These are phyloP conservation scores for Trematocara unimaculatum DNA, from an alignment of 2,113 vertebrate species.

Conservation along the genomic window DNA sequence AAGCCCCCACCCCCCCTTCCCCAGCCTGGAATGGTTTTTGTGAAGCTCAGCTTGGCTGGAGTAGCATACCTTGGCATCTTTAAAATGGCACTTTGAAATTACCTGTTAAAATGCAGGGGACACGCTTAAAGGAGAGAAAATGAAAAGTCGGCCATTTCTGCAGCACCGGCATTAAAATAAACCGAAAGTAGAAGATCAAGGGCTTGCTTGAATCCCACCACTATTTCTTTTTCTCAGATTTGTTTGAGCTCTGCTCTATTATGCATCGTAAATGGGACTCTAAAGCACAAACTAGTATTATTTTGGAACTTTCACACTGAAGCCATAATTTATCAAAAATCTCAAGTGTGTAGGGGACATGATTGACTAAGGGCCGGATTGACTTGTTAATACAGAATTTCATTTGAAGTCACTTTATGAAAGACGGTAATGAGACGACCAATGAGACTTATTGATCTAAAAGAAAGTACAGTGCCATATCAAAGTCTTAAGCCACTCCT, in stretches of 20 bases:
- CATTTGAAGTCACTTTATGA: background rate
- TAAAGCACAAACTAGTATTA: background rate
- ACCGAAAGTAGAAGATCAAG: background rate
- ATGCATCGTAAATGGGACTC: background rate
- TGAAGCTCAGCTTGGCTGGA: background rate
- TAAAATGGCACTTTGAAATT: constrained; percentile 10
- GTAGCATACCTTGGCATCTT: background rate
- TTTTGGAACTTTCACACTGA: background rate
- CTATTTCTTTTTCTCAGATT: background rate
- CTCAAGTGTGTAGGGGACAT: too few relatives aligned
- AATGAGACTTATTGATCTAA: background rate
- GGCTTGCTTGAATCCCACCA: background rate
- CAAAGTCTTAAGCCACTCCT: background rate
- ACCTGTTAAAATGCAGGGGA: background rate
- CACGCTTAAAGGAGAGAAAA: background rate
- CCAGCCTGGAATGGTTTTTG: background rate
- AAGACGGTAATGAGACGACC: background rate
- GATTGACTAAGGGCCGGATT: background rate
- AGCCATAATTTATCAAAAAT: too few relatives aligned
- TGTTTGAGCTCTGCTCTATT: background rate
- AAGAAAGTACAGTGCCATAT: background rate
- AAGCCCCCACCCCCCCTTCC: background rate
- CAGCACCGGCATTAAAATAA: background rate
- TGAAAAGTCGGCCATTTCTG: background rate
- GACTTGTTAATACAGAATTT: background rate